Evolutionary conservation across 2,797 vertebrate species (phyloP).

Genomic region (Mionectes olivaceus): DNA sequence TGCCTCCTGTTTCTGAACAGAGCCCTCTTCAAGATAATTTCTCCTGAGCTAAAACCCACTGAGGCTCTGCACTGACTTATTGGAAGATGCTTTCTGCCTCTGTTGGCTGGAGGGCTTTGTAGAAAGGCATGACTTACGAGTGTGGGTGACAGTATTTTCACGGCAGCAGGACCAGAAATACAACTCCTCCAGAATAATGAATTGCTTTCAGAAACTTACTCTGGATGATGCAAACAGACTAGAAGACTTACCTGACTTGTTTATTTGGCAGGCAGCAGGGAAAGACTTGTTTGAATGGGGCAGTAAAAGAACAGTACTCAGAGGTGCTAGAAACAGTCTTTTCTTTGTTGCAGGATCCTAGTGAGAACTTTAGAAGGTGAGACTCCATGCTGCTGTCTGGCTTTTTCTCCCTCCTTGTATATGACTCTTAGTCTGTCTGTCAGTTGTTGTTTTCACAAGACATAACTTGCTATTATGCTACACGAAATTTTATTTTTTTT

Average conservation of each 20-base stretch:
- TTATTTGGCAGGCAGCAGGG: neutral
- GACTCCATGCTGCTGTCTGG: neutral
- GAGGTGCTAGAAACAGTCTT: neutral
- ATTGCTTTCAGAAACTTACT: constrained; percentile 6
- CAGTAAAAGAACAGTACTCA: neutral
- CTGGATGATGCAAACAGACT: neutral
- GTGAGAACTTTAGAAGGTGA: neutral
- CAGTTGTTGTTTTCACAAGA: neutral
- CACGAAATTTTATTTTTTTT: neutral
- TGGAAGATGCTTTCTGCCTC: neutral
- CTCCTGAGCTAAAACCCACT: neutral
- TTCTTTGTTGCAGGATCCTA: neutral
- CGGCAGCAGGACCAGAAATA: constrained; percentile 24
- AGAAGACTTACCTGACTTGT: neutral
- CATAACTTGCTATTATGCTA: neutral
- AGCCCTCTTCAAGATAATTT: neutral
- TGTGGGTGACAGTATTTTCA: constrained; percentile 6
- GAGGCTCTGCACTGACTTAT: neutral
- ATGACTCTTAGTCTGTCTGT: neutral
- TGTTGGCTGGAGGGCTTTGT: neutral
- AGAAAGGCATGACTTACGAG: neutral
- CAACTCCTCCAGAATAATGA: neutral
- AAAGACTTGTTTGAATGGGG: neutral
- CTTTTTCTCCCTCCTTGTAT: neutral
- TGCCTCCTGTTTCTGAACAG: neutral